A percentile compares a stretch with the other conserved stretches of the same genome.
Evolutionary conservation across 2,797 vertebrate species (phyloP).

Genomic region (Acomys russatus): DNA sequence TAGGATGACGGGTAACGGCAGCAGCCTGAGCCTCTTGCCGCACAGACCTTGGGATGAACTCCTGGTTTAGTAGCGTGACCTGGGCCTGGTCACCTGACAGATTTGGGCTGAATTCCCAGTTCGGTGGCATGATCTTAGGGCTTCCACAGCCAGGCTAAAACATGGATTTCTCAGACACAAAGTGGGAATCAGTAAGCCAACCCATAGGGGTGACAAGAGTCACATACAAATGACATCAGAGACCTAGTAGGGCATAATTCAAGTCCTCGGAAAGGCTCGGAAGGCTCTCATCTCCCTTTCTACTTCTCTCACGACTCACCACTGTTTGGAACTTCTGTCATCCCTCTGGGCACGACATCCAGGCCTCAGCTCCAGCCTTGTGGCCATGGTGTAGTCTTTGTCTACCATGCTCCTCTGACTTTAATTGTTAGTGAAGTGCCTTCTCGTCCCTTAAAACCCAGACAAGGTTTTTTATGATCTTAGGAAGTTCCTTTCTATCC

Average conservation of each 20-base stretch:
- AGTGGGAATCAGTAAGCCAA: slow-evolving; percentile 18
- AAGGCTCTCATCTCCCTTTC: not conserved
- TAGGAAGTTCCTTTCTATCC: not conserved
- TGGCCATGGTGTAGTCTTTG: not conserved
- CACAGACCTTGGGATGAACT: not conserved
- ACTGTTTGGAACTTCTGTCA: not conserved
- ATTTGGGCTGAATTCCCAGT: not conserved
- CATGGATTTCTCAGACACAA: not conserved
- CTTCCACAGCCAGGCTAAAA: not conserved
- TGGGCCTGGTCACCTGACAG: not conserved
- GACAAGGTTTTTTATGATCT: not conserved
- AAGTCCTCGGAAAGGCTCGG: not conserved
- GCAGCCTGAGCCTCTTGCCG: not conserved
- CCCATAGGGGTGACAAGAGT: not conserved
- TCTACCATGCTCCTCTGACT: not conserved
- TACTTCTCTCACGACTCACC: not conserved
- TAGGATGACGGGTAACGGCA: not conserved
- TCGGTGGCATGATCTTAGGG: not conserved
- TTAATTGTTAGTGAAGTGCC: not conserved
- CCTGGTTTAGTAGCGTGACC: not conserved
- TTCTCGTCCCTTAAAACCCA: slow-evolving; percentile 13
- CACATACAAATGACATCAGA: not conserved
- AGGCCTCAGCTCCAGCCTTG: not conserved
- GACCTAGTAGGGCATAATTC: not conserved
- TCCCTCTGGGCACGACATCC: not conserved